Percentiles rank a stretch among this genome's conserved stretches.
phyloP scores from a whole-genome alignment of 2,888 invertebrate species.

The Drosophila infuscata region DNA sequence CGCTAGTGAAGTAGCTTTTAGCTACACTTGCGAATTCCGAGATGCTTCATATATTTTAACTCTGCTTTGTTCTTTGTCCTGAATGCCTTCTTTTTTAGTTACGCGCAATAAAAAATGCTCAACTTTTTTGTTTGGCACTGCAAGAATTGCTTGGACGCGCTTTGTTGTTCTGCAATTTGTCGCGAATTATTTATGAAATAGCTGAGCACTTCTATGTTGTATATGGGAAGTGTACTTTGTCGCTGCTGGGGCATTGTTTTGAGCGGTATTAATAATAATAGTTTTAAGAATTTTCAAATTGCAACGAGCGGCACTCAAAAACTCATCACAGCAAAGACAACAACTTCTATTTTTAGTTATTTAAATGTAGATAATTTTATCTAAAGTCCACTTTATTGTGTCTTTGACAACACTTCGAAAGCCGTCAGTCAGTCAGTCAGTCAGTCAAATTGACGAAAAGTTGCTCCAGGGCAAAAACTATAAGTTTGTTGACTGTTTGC shows the following conservation, averaged over 20 bases:
- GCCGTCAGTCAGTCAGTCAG: constrained; percentile 23
- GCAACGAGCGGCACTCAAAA: constrained; percentile 13
- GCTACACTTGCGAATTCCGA: constrained; percentile 9
- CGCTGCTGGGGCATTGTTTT: constrained; percentile 37
- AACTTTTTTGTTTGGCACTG: constrained; percentile 37
- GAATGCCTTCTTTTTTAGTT: constrained; percentile 32
- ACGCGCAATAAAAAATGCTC: constrained; percentile 49
- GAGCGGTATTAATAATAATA: constrained; percentile 42
- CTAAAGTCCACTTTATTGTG: constrained; percentile 22
- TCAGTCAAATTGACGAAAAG: constrained; percentile 15
- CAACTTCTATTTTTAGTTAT: constrained; percentile 1
- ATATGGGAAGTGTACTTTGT: constrained; percentile 48
- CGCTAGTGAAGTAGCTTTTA: constrained; percentile 13
- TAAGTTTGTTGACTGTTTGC: constrained; percentile 65
- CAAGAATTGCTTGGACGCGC: constrained; percentile 1
- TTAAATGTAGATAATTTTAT: constrained; percentile 50
- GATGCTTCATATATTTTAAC: constrained; percentile 16
- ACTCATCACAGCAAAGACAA: constrained; percentile 10
- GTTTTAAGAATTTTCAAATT: constrained; percentile 53
- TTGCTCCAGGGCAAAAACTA: constrained; percentile 45
- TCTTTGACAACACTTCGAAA: constrained; percentile 27
- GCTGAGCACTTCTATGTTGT: constrained; percentile 15
- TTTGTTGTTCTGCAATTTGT: constrained; percentile 58
- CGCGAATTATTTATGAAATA: constrained; percentile 72
- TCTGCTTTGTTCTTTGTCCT: constrained; percentile 33